These are phyloP conservation scores for Chrysina gloriosa DNA, from an alignment of 2,888 invertebrate species.

Conservation along the genomic window DNA sequence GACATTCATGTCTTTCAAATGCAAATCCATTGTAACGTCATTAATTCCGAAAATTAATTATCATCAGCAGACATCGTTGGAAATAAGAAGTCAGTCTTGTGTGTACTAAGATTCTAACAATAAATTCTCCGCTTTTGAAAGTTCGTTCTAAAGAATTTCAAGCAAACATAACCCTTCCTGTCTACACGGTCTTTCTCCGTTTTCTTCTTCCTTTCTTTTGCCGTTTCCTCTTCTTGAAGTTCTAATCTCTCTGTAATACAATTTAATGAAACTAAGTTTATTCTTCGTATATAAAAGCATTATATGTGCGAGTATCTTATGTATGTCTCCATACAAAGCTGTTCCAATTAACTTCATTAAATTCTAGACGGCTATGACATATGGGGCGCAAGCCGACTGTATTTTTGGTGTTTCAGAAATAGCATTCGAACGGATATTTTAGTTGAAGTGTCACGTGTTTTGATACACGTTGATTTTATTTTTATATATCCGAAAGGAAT, in stretches of 20 bases:
- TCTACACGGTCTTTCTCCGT: not conserved
- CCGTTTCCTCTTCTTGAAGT: not conserved
- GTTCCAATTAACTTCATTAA: conserved; percentile 27
- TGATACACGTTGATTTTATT: conserved; percentile 31
- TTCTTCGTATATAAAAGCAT: not conserved
- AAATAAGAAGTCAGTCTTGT: not conserved
- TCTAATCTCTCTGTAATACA: not conserved
- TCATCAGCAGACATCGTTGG: conserved; percentile 3
- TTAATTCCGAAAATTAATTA: conserved; percentile 28
- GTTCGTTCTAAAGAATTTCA: not conserved
- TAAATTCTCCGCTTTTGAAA: not conserved
- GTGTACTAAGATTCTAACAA: not conserved
- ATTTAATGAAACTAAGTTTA: not conserved
- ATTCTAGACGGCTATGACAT: conserved; percentile 23
- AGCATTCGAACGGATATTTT: conserved; percentile 9
- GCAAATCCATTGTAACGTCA: conserved; percentile 9
- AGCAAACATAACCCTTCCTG: conserved; percentile 8
- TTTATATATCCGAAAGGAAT: conserved; percentile 31
- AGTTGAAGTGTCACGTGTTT: conserved; percentile 20
- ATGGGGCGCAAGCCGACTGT: conserved; percentile 12
- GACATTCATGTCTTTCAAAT: not conserved
- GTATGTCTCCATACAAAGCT: conserved; percentile 7
- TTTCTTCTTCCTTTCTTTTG: not conserved
- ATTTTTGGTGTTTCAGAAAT: not conserved
- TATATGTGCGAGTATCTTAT: not conserved